Evolutionary conservation across 2,113 vertebrate species (phyloP).

Genomic region (Triplophysa rosa): DNA sequence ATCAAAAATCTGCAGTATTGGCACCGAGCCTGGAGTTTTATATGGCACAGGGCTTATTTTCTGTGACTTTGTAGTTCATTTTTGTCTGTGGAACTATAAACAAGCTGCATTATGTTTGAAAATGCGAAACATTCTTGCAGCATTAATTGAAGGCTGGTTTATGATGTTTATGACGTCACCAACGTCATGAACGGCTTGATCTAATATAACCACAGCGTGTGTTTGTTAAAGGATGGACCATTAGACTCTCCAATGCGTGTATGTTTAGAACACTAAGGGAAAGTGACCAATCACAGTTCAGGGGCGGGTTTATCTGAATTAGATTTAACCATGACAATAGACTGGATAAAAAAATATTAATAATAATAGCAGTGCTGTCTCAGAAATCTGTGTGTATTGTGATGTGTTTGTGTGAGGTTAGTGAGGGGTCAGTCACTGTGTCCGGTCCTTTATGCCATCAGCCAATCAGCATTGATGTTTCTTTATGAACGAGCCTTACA

Average conservation of each 20-base stretch:
- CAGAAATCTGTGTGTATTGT: no score
- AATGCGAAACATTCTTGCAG: neutral
- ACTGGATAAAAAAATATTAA: no score
- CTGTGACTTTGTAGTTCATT: neutral
- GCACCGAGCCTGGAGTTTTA: neutral
- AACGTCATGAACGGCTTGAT: neutral
- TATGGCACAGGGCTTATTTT: neutral
- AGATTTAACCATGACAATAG: no score
- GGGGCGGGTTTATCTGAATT: no score
- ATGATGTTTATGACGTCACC: no score
- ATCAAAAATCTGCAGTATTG: neutral
- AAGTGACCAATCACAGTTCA: no score
- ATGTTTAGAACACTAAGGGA: neutral
- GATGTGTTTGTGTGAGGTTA: no score
- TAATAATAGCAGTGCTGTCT: no score
- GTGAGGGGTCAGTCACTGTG: no score
- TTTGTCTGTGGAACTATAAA: neutral
- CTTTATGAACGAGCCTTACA: neutral
- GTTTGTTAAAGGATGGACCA: neutral
- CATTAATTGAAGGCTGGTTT: neutral
- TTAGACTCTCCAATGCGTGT: neutral
- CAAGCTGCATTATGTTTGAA: constrained; percentile 4
- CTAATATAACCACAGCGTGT: neutral
- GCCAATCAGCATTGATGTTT: constrained; percentile 1
- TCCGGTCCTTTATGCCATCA: no score